These are phyloP conservation scores for Callionymus lyra DNA, from an alignment of 2,113 vertebrate species.

Conservation along the genomic window DNA sequence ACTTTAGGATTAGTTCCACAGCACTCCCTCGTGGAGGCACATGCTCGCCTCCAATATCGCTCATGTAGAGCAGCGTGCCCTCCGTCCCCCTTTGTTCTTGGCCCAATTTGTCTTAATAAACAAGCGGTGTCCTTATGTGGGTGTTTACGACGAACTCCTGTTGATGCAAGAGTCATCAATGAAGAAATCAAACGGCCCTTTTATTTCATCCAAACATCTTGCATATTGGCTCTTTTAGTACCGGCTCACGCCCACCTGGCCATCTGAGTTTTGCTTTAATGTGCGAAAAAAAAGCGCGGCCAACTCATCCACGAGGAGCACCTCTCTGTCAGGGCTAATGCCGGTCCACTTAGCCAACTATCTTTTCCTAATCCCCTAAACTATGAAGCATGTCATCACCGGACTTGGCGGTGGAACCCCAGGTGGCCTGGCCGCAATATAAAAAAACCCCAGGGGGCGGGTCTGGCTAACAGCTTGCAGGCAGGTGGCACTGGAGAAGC, in stretches of 20 bases:
- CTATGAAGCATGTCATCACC: conserved; percentile 47
- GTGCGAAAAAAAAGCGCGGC: conserved; percentile 31
- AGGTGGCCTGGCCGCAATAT: conserved; percentile 57
- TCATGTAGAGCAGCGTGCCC: conserved; percentile 48
- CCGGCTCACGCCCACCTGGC: conserved; percentile 14
- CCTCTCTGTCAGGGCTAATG: conserved; percentile 35
- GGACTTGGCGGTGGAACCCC: conserved; percentile 44
- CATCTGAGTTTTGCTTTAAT: conserved; percentile 37
- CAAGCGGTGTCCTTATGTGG: conserved; percentile 28
- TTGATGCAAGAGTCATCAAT: conserved; percentile 5
- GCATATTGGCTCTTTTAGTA: conserved; percentile 22
- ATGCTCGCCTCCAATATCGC: conserved; percentile 35
- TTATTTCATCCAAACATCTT: conserved; percentile 13
- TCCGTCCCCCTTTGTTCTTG: conserved; percentile 35
- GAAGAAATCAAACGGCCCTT: conserved; percentile 15
- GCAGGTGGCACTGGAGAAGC: conserved; percentile 59
- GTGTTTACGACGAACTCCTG: conserved; percentile 8
- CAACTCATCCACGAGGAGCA: conserved; percentile 49
- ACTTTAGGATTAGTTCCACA: conserved; percentile 57
- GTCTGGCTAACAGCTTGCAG: conserved; percentile 43
- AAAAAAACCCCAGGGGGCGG: conserved; percentile 53
- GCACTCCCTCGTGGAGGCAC: conserved; percentile 52
- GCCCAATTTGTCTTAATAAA: conserved; percentile 48
- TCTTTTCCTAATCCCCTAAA: conserved; percentile 61
- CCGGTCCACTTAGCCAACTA: conserved; percentile 56